Evolutionary conservation across 2,113 vertebrate species (phyloP).

Genomic region (Vanacampus margaritifer): DNA sequence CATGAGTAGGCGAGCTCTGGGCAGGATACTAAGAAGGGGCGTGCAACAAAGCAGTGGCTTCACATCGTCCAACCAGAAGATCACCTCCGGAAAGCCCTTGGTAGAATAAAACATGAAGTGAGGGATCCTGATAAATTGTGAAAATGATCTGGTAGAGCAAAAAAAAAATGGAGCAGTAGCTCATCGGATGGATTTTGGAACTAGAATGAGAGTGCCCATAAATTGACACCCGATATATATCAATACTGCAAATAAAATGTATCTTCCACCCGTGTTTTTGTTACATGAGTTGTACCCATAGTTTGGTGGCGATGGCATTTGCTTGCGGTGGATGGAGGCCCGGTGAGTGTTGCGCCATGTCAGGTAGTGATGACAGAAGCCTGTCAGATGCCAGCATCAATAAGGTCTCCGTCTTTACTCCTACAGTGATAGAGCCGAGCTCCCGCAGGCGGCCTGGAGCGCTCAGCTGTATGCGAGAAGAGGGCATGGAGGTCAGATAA

Average conservation of each 20-base stretch:
- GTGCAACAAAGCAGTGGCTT: constrained; percentile 64
- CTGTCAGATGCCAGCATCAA: constrained; percentile 56
- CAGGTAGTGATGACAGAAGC: constrained; percentile 59
- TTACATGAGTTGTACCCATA: constrained; percentile 66
- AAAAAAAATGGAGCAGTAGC: neutral
- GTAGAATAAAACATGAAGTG: constrained; percentile 5
- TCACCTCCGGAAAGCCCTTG: constrained; percentile 62
- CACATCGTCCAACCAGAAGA: constrained; percentile 60
- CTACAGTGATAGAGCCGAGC: constrained; percentile 68
- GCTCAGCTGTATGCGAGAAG: constrained; percentile 37
- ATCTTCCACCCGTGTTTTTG: neutral
- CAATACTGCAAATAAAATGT: neutral
- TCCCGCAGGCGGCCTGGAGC: constrained; percentile 44
- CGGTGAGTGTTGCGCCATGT: constrained; percentile 45
- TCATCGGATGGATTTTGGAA: neutral
- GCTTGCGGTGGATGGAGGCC: constrained; percentile 60
- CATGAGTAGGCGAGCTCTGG: constrained; percentile 46
- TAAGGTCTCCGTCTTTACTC: constrained; percentile 66
- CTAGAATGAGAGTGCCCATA: neutral
- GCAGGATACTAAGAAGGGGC: constrained; percentile 65
- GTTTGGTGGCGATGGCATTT: constrained; percentile 65
- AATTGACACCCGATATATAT: neutral
- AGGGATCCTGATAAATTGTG: neutral
- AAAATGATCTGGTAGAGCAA: neutral
- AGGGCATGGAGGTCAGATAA: neutral